phyloP scores from a whole-genome alignment of 2,113 vertebrate genomes.

The Eublepharis macularius region DNA sequence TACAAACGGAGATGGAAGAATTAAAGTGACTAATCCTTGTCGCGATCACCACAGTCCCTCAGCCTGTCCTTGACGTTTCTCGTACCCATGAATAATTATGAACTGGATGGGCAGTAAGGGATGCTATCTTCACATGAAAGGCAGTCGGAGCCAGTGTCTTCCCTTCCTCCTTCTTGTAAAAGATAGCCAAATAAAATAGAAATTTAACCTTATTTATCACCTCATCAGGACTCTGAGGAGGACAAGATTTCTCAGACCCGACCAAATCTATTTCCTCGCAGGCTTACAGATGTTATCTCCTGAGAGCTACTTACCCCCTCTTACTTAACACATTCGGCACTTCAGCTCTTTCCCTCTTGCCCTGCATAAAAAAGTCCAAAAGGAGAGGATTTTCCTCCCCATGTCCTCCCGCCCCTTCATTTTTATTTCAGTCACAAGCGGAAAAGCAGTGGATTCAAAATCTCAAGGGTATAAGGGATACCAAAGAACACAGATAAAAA shows the following conservation, averaged over 20 bases:
- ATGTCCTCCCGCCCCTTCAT: background rate
- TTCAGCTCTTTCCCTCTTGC: too few relatives aligned
- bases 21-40: conserved; percentile 8
- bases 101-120: background rate
- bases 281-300: background rate
- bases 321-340: background rate
- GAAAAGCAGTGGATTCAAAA: background rate
- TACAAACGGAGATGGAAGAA: conserved; percentile 25
- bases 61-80: background rate
- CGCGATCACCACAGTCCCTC: background rate
- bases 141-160: background rate
- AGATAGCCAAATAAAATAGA: background rate
- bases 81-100: conserved; percentile 17
- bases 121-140: background rate
- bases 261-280: background rate
- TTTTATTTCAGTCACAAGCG: background rate
- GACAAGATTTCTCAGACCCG: background rate
- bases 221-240: background rate
- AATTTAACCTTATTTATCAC: background rate
- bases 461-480: conserved; percentile 13
- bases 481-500: conserved; percentile 2
- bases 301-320: background rate
- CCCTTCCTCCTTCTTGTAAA: background rate
- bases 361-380: background rate
- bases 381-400: background rate